Conservation (phyloP, 2,113 vertebrate genomes). For the Nibea albiflora region DNA sequence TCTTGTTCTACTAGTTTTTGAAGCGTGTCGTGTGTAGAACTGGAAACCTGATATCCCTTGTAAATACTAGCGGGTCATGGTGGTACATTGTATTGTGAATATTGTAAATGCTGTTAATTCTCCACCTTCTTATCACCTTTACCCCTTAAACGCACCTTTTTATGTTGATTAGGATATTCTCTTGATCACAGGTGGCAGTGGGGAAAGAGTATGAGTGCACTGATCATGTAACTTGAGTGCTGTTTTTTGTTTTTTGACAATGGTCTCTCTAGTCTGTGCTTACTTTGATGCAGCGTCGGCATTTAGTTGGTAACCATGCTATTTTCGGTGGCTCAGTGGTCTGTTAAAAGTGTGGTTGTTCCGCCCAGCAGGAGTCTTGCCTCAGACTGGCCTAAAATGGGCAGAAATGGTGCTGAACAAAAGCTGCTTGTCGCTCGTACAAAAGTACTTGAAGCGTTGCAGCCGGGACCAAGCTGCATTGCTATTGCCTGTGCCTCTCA, state of each 20-base stretch:
- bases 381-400: slow-evolving; percentile 85
- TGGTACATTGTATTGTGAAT: slow-evolving; percentile 62
- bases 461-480: slow-evolving; percentile 81
- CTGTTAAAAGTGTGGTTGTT: slow-evolving; percentile 85
- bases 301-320: slow-evolving; percentile 81
- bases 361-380: slow-evolving; percentile 85
- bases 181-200: slow-evolving; percentile 75
- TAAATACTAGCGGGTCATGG: slow-evolving; percentile 63
- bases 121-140: slow-evolving; percentile 46
- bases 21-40: slow-evolving; percentile 60
- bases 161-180: slow-evolving; percentile 66
- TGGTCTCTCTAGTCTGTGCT: slow-evolving; percentile 75
- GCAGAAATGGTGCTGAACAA: slow-evolving; percentile 85
- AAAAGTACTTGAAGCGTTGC: slow-evolving; percentile 84
- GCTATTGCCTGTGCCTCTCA: slow-evolving; percentile 84
- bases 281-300: slow-evolving; percentile 77
- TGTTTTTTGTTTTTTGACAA: slow-evolving; percentile 73
- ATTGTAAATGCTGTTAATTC: slow-evolving; percentile 59
- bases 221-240: slow-evolving; percentile 70
- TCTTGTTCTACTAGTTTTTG: slow-evolving; percentile 75
- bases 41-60: slow-evolving; percentile 64
- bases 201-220: slow-evolving; percentile 51
- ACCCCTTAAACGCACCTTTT: slow-evolving; percentile 49
- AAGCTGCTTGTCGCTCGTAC: slow-evolving; percentile 84
- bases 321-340: slow-evolving; percentile 83